Evolutionary conservation across 2,888 invertebrate species (phyloP), one percentile per base, ranked within the genome.

Genomic region (Ophonus ardosiacus): DNA sequence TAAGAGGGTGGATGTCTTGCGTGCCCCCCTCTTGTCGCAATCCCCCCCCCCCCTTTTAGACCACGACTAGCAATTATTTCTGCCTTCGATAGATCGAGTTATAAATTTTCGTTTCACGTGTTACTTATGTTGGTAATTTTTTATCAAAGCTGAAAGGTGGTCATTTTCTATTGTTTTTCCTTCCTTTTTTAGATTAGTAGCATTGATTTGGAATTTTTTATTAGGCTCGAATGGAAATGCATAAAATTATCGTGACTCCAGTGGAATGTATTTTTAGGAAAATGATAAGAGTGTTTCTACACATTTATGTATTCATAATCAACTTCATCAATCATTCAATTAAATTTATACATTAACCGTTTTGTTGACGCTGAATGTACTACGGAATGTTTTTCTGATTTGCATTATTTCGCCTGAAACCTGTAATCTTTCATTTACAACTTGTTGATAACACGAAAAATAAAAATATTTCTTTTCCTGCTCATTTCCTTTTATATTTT

Each of bases 31-130:
- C 6, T 10, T 21, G 8, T 76, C 17, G 40, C 71, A 40, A 59
- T 17, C 8, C 65, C 31, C 65, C 38, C 31, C 65, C 24, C 13
- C 65, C 65, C 24, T 24, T 5, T 10, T 40, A n/a, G n/a, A 17
- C 17, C 31, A 13, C 40, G 38, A 74, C 10, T 21, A 15, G 78
- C 80, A 61, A 80, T 80, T 80, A 80, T 80, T 80, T 80, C 61
- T 61, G 61, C 61, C 61, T 80, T 80, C 78, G 57, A 78, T 78
- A 57, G 40, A 61, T 80, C 80, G 61, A 40, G 61, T 80, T 80
- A 80, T 80, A 80, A 80, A 80, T 80, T 80, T 80, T 80, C 59
- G 80, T 80, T 80, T 80, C 43, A 80, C 80, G 80, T 80, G 80
- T 80, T 59, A 80, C 78, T 57, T 74, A 51, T 24, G 78, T 43